Evolutionary conservation across 2,888 invertebrate genomes (phyloP), one percentile per base, ranked within the genome.

Genomic region (Agrypnus murinus): DNA sequence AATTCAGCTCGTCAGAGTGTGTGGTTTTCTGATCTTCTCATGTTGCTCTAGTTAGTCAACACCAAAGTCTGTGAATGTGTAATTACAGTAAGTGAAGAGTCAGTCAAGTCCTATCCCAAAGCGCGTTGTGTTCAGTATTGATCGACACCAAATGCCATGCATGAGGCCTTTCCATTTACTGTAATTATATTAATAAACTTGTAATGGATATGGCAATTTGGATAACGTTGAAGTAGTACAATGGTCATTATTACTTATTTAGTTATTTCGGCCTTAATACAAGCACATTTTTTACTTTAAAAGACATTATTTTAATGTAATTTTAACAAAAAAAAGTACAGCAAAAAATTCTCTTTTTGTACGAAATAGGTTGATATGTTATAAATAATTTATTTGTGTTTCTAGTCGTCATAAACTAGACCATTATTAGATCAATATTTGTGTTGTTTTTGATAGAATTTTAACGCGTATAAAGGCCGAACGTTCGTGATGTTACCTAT

Each of bases 161-260:
- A 53, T 14, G 32, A 53, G 34, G 32, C 53, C 6, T 53, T 53
- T n/a, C 53, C 53, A 12, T n/a, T 50, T 34, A 12, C 32, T 32
- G 32, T 53, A 53, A 53, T 53, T 53, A 53, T 14, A 53, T 53
- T 53, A 53, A 53, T 32, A 53, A 32, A 32, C 32, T 10, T 53
- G 53, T 53, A 53, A 53, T 53, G 53, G 53, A 53, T 31, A 53
- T 32, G 14, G 12, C 10, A 31, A n/a, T 53, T 53, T 53, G 34
- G n/a, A 53, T 53, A 32, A 6, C 17, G 12, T 1, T 31, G 14
- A 8, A 48, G 48, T n/a, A n/a, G n/a, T 31, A 6, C 1, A 6
- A 17, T 25, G 25, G 25, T 25, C 25, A 25, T 25, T 25, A 3
- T 25, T 25, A 25, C 25, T 25, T 25, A 25, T 25, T n/a, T n/a